phyloP scores from a whole-genome alignment of 2,888 invertebrate genomes.

The Drosophila imparisetae region DNA sequence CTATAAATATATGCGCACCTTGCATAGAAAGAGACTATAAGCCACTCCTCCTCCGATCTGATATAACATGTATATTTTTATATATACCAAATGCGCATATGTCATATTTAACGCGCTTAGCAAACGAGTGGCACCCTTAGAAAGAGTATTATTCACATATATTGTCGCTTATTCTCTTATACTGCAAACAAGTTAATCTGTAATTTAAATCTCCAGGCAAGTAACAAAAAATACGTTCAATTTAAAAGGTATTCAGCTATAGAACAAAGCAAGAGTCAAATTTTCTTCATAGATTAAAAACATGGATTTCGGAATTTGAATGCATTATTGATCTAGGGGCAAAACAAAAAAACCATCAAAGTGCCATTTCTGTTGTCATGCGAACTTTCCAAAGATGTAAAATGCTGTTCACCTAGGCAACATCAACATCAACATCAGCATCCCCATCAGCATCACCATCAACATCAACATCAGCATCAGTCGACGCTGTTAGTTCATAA shows the following conservation, averaged over 20 bases:
- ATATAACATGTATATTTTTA: not conserved
- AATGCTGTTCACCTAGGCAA: not conserved
- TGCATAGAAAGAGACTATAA: not conserved
- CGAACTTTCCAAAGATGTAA: not conserved
- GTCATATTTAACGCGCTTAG: not conserved
- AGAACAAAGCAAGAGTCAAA: not conserved
- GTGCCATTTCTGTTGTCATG: not conserved
- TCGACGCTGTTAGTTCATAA: not conserved
- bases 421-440: not conserved
- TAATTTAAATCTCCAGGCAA: not conserved
- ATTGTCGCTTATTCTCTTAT: not conserved
- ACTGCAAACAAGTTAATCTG: not conserved
- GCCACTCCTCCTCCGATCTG: not conserved
- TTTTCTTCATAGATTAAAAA: not conserved
- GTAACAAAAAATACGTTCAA: not conserved
- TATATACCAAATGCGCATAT: not conserved
- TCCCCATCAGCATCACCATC: not conserved
- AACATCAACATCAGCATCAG: not conserved
- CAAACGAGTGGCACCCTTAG: not conserved
- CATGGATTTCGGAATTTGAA: too few species aligned
- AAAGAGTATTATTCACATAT: slow-evolving; percentile 4
- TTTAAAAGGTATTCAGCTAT: not conserved
- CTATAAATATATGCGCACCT: not conserved
- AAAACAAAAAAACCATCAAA: not conserved
- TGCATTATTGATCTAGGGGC: not conserved